Conservation (phyloP, 2,113 vertebrate genomes). For the Rhineura floridana region DNA sequence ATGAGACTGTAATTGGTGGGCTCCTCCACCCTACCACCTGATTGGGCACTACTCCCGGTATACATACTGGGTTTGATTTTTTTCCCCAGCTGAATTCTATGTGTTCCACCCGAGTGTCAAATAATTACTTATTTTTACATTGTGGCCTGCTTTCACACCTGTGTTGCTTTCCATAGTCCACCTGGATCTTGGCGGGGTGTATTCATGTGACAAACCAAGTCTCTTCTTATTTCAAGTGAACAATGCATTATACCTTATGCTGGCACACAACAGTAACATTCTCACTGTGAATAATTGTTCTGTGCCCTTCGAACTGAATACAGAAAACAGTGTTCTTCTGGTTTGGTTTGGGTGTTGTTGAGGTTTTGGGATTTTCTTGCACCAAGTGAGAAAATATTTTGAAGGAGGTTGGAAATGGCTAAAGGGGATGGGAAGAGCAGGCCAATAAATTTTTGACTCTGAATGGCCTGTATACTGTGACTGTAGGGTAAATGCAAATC, state of each 20-base stretch:
- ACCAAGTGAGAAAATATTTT: constrained; percentile 63
- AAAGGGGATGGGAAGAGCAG: constrained; percentile 63
- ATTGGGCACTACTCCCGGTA: neutral
- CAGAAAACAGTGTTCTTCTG: constrained; percentile 45
- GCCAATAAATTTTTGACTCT: constrained; percentile 75
- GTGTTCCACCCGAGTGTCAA: neutral
- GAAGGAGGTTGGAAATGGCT: constrained; percentile 35
- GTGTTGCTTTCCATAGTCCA: neutral
- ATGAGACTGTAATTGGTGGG: constrained; percentile 12
- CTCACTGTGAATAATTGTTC: constrained; percentile 41
- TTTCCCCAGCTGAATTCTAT: constrained; percentile 22
- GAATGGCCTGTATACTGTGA: constrained; percentile 73
- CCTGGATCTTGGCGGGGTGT: neutral
- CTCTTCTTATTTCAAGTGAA: constrained; percentile 37
- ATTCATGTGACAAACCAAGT: neutral
- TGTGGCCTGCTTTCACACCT: neutral
- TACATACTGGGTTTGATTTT: constrained; percentile 29
- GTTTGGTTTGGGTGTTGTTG: neutral
- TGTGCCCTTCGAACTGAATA: constrained; percentile 50
- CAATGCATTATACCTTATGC: constrained; percentile 47
- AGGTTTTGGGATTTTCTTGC: constrained; percentile 55
- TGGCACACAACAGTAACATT: constrained; percentile 39
- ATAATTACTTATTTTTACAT: neutral
- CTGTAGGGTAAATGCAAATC: constrained; percentile 78
- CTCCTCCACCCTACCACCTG: constrained; percentile 17